Percentiles rank a stretch among this genome's conserved stretches.
phyloP scores from a whole-genome alignment of 2,113 vertebrate genomes.

The Bufo bufo region DNA sequence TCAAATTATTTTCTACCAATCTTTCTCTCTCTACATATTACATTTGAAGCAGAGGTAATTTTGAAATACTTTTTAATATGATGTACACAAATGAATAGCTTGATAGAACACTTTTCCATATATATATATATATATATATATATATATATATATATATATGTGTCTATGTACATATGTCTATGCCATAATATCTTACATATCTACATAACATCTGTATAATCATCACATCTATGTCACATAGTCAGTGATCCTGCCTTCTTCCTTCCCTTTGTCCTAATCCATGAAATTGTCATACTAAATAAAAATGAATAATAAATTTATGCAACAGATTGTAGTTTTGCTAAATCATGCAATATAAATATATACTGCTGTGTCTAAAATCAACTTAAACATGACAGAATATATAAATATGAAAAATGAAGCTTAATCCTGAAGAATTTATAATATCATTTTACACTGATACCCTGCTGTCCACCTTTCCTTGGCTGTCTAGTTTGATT shows the following conservation, averaged over 20 bases:
- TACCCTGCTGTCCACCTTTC: slow-evolving; percentile 47
- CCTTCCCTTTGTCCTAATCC: background rate
- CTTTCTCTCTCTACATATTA: background rate
- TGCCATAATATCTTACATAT: background rate
- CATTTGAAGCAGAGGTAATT: no score
- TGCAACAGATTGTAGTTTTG: slow-evolving; percentile 7
- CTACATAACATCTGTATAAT: background rate
- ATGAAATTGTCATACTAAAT: background rate
- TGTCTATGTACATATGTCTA: slow-evolving; percentile 32
- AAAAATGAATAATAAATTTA: background rate
- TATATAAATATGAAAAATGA: slow-evolving; percentile 54
- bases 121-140: no score
- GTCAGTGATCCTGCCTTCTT: background rate
- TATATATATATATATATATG: background rate
- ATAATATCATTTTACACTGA: slow-evolving; percentile 53
- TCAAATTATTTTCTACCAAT: background rate
- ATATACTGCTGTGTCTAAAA: slow-evolving; percentile 38
- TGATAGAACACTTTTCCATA: no score
- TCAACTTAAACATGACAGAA: slow-evolving; percentile 44
- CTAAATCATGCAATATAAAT: slow-evolving; percentile 16
- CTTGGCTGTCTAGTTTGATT: slow-evolving; percentile 50
- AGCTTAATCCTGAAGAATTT: slow-evolving; percentile 44
- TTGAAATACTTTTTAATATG: no score
- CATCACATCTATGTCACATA: background rate
- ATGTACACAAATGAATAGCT: no score